Base-by-base conservation (phyloP, 2,797 vertebrate species). In the Oryzias sinensis region DNA sequence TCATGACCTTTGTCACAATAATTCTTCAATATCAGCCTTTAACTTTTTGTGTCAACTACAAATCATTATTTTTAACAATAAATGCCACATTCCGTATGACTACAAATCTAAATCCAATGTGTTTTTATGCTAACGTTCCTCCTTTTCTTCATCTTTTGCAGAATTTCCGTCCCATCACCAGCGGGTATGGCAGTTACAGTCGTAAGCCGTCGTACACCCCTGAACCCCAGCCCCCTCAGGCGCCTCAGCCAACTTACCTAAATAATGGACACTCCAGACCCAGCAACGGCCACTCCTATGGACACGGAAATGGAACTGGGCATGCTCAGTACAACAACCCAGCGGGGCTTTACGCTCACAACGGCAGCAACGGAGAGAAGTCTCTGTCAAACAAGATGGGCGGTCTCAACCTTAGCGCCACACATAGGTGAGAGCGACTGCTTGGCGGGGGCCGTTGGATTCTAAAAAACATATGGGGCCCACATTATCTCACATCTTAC, bases 91-190 rank as follows among this genome's bases (percentile, higher is more conserved):
- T 11, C 8, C 9, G 3, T 37, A 9, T 2, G 42, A 77, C 55
- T 50, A 56, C 56, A 59, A 49, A 7, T 68, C 56, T 13, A 41
- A 54, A 59, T 68, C 59, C 68, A 13, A 42, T 53, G 4, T 9
- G 15, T 45, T 43, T 14, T 17, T 49, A 5, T 22, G 8, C 5
- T 42, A 5, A 18, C 33, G 52, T 41, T 6, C 3, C 49, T 13
- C 11, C 2, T 55, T 2, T 56, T 49, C 25, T 15, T 5, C 1
- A 56, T 11, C 44, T 11, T 57, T 80, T 62, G 71, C 65, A 99
- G 97, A 94, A 94, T 61, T 94, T 94, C 43, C 92, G 89, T 14
- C 92, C 93, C 40, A 90, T 93, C 66, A 91, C 85, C 72, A 91
- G 88, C 14, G 85, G 82, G 53, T 91, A 85, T 54, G 87, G 76